Percentiles rank a stretch among this genome's conserved stretches.
Conservation (phyloP, 2,888 invertebrate species). For the Germaria angustata region DNA sequence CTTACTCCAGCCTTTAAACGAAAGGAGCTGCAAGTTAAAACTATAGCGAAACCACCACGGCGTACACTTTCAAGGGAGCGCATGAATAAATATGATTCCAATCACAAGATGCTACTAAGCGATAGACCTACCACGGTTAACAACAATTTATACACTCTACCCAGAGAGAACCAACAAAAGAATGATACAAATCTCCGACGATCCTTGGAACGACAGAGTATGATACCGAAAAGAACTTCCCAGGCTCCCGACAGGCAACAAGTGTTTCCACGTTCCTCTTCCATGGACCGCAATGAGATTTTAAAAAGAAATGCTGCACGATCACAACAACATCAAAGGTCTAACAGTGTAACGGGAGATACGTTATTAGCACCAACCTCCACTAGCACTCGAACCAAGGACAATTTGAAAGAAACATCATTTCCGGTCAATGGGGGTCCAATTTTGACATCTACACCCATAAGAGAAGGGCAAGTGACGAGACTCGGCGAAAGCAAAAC, state of each 20-base stretch:
- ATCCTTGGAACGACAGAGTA: conserved; percentile 73
- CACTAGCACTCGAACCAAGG: conserved; percentile 67
- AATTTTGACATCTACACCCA: conserved; percentile 72
- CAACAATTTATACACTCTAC: conserved; percentile 61
- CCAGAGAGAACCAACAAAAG: conserved; percentile 64
- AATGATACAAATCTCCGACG: conserved; percentile 69
- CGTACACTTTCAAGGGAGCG: conserved; percentile 70
- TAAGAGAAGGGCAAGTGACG: conserved; percentile 52
- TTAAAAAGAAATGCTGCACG: conserved; percentile 68
- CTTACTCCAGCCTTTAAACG: conserved; percentile 45
- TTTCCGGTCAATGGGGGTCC: conserved; percentile 70
- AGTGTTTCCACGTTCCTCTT: conserved; percentile 73
- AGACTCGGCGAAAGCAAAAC: conserved; percentile 42
- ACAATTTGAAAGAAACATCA: conserved; percentile 68
- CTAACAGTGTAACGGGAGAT: conserved; percentile 58
- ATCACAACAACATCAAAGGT: conserved; percentile 46
- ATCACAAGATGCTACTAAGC: conserved; percentile 68
- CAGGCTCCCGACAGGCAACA: conserved; percentile 67
- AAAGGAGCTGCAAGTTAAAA: conserved; percentile 62
- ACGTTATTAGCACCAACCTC: conserved; percentile 46
- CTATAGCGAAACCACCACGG: conserved; percentile 66
- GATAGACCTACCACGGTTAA: conserved; percentile 65
- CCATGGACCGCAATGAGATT: conserved; percentile 77
- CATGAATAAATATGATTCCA: conserved; percentile 65
- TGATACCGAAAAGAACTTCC: conserved; percentile 73